Evolutionary conservation across 1,140 invertebrate genomes (phyloP).

Genomic region (Reticulitermes speratus): DNA sequence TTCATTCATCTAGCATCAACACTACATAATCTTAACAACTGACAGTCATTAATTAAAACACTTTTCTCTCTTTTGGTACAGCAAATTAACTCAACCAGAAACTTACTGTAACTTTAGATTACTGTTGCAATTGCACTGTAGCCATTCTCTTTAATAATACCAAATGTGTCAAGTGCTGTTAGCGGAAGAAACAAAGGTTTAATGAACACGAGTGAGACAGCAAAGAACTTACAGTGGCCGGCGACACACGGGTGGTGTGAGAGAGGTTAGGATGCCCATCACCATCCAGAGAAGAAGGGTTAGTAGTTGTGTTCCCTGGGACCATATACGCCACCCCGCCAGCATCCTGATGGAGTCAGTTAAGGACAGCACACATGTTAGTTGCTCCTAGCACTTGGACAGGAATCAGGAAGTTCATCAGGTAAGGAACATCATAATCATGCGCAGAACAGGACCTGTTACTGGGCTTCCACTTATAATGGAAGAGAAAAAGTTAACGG

Average conservation of each 20-base stretch:
- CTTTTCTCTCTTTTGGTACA: no score
- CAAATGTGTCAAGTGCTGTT: no score
- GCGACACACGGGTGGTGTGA: slow-evolving; percentile 82
- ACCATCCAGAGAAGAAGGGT: slow-evolving; percentile 43
- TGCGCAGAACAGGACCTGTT: not conserved
- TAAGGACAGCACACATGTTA: slow-evolving; percentile 30
- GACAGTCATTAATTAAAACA: no score
- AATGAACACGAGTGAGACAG: no score
- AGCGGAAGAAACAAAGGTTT: not conserved
- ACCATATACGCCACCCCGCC: slow-evolving; percentile 62
- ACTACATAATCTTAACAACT: no score
- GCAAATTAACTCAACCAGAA: not conserved
- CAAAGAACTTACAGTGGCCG: slow-evolving; percentile 77
- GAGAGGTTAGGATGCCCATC: slow-evolving; percentile 64
- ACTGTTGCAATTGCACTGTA: not conserved
- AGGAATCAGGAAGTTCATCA: not conserved
- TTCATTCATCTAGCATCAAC: no score
- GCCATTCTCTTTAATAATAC: not conserved
- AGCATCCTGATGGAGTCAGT: slow-evolving; percentile 51
- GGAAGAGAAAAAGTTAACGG: no score
- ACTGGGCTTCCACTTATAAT: not conserved
- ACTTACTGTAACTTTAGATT: not conserved
- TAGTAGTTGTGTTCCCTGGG: slow-evolving; percentile 51
- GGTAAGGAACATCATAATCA: not conserved
- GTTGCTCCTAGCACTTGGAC: slow-evolving; percentile 2